Evolutionary conservation across 2,888 invertebrate genomes (phyloP).

Genomic region (Torymus auratus): DNA sequence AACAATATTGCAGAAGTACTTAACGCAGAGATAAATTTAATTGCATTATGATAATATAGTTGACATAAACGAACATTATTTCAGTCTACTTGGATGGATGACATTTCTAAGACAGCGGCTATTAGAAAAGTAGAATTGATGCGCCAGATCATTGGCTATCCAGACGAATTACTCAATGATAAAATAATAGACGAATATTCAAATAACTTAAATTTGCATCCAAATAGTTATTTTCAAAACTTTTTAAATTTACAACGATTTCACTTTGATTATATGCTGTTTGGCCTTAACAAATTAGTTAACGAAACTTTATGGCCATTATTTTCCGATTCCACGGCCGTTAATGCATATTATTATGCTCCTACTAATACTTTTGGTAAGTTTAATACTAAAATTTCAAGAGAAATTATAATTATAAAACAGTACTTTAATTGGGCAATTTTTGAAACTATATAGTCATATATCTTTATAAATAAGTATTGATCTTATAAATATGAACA

Average conservation of each 20-base stretch:
- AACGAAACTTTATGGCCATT: constrained; percentile 15
- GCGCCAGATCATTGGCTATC: constrained; percentile 28
- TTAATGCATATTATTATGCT: constrained; percentile 26
- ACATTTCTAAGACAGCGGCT: constrained; percentile 6
- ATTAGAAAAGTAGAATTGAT: constrained; percentile 29
- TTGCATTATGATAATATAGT: no score
- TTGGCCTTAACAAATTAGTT: neutral
- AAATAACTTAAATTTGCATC: neutral
- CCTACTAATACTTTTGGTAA: constrained; percentile 30
- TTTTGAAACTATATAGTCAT: no score
- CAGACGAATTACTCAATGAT: constrained; percentile 25
- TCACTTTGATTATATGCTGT: constrained; percentile 8
- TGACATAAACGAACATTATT: no score
- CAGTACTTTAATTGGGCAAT: no score
- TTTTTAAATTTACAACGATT: constrained; percentile 25
- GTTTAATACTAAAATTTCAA: neutral
- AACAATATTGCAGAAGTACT: no score
- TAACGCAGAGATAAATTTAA: no score
- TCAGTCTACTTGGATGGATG: constrained; percentile 25
- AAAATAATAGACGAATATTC: constrained; percentile 18
- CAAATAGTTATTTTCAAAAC: neutral
- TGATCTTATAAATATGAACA: no score
- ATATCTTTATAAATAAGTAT: no score
- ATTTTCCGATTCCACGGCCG: neutral
- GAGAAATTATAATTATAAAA: no score